Conservation (phyloP, 53 echinoderm and acorn worm genomes). For the Echinometra lucunter region DNA sequence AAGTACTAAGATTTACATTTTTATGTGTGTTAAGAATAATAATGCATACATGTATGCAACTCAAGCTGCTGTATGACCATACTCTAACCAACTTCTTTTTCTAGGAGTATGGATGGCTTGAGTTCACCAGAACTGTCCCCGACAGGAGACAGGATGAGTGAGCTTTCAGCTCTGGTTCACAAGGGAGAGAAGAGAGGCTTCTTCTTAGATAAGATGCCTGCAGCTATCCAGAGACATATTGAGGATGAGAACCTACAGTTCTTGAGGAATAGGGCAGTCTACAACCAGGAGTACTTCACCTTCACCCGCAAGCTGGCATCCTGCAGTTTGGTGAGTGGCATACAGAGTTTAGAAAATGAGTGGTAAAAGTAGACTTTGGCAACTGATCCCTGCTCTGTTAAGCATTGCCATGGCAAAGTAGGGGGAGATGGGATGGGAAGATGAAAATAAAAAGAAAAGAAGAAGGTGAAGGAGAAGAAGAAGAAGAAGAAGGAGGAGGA, state of each 20-base stretch:
- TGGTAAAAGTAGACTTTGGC: background rate
- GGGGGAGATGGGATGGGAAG: too few species aligned
- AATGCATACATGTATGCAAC: too few species aligned
- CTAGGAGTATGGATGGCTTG: conserved; percentile 78
- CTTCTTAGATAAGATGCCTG: conserved; percentile 95
- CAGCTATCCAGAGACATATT: conserved; percentile 86
- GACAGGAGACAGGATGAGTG: conserved; percentile 86
- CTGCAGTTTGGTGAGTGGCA: conserved; percentile 86
- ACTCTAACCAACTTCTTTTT: background rate
- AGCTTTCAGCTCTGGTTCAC: conserved; percentile 87
- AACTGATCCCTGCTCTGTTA: too few species aligned
- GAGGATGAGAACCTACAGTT: conserved; percentile 92
- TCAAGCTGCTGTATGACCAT: too few species aligned
- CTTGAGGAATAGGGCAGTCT: conserved; percentile 86
- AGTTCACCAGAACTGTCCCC: conserved; percentile 97
- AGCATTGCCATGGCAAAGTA: too few species aligned
- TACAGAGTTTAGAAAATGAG: background rate
- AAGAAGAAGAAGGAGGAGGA: too few species aligned
- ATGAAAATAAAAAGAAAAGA: too few species aligned
- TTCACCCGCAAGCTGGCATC: conserved; percentile 83
- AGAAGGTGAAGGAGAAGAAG: too few species aligned
- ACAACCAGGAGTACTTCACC: conserved; percentile 91
- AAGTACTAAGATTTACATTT: too few species aligned
- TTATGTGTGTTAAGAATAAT: too few species aligned
- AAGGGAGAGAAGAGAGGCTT: conserved; percentile 91